phyloP scores from a whole-genome alignment of 2,113 vertebrate genomes.

The Ceratotherium simum region DNA sequence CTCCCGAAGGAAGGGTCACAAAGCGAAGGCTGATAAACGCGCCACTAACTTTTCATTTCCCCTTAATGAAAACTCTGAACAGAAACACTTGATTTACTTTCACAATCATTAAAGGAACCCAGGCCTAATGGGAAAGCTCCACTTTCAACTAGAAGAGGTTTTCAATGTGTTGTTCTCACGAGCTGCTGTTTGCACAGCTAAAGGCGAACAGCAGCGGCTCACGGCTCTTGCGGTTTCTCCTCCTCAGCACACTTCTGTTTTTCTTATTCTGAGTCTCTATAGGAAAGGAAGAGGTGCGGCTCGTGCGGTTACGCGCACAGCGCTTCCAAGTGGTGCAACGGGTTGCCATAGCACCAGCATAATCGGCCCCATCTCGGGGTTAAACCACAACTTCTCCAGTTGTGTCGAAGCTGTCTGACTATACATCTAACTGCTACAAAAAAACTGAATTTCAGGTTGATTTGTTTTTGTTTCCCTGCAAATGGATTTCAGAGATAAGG shows the following conservation, averaged over 20 bases:
- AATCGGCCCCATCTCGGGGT: slow-evolving; percentile 85
- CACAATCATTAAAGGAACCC: not conserved
- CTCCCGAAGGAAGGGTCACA: not conserved
- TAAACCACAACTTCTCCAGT: slow-evolving; percentile 92
- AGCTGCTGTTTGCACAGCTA: slow-evolving; percentile 67
- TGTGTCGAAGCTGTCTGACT: slow-evolving; percentile 63
- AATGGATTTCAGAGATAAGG: not conserved
- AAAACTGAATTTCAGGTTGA: not conserved
- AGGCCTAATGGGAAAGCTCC: not conserved
- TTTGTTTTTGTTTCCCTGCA: not conserved
- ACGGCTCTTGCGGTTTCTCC: slow-evolving; percentile 85
- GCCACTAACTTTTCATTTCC: not conserved
- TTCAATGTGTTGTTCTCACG: slow-evolving; percentile 5
- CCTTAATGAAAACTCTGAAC: not conserved
- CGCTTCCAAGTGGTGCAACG: slow-evolving; percentile 86
- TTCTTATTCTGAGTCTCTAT: slow-evolving; percentile 82
- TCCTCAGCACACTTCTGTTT: slow-evolving; percentile 85
- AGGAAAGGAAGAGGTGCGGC: slow-evolving; percentile 89
- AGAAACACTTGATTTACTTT: slow-evolving; percentile 30
- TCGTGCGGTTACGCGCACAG: slow-evolving; percentile 83
- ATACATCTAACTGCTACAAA: not conserved
- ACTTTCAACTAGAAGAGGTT: not conserved
- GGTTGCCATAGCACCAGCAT: slow-evolving; percentile 89
- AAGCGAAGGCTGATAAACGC: not conserved
- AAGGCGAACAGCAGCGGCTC: not conserved